Evolutionary conservation across 2,888 invertebrate genomes (phyloP).

Genomic region (Spodoptera exigua): DNA sequence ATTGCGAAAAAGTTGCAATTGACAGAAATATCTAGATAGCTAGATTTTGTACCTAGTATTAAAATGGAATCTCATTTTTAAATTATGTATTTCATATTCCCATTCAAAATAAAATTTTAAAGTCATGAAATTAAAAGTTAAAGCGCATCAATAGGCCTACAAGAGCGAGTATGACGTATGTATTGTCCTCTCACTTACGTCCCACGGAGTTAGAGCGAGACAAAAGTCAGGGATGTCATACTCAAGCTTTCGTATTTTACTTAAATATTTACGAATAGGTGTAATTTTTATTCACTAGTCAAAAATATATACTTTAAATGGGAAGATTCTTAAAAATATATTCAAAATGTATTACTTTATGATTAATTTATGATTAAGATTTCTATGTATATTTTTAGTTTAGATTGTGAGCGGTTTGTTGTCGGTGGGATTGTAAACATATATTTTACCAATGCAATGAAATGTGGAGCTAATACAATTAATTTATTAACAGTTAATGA

Average conservation of each 20-base stretch:
- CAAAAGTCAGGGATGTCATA: constrained; percentile 55
- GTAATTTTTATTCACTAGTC: constrained; percentile 85
- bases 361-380: constrained; percentile 63
- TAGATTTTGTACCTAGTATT: constrained; percentile 61
- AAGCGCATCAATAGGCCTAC: constrained; percentile 52
- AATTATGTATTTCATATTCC: constrained; percentile 50
- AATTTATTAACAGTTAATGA: too few species aligned
- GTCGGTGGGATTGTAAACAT: constrained; percentile 37
- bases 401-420: constrained; percentile 48
- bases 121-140: constrained; percentile 23
- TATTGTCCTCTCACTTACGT: constrained; percentile 55
- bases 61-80: constrained; percentile 59
- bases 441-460: too few species aligned
- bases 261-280: constrained; percentile 76
- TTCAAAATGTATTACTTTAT: constrained; percentile 70
- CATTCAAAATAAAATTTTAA: constrained; percentile 54
- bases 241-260: constrained; percentile 77
- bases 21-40: constrained; percentile 47
- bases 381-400: constrained; percentile 62
- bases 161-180: constrained; percentile 43
- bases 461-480: too few species aligned
- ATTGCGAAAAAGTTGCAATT: constrained; percentile 23
- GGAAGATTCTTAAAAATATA: constrained; percentile 70
- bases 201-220: constrained; percentile 53
- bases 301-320: constrained; percentile 78